Evolutionary conservation across 2,888 invertebrate genomes (phyloP).

Genomic region (Lamellibrachia satsuma): DNA sequence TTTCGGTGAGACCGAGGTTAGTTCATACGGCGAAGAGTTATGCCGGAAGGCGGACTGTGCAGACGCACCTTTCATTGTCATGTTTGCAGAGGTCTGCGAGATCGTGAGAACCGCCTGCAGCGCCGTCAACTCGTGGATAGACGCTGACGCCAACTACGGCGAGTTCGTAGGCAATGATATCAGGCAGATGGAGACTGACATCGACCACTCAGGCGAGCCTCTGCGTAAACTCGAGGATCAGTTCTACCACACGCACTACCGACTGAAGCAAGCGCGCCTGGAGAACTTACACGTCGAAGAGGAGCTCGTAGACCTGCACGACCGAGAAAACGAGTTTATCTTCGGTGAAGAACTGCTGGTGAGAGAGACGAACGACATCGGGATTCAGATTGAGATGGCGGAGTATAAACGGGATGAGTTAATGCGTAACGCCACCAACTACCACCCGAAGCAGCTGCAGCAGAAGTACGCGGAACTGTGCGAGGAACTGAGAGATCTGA

Average conservation of each 20-base stretch:
- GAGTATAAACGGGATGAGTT: slow-evolving; percentile 46
- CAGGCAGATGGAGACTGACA: slow-evolving; percentile 47
- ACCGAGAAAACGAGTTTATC: slow-evolving; percentile 45
- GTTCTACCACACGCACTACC: slow-evolving; percentile 51
- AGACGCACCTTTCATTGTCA: slow-evolving; percentile 51
- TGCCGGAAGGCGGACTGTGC: slow-evolving; percentile 49
- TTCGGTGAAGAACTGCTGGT: slow-evolving; percentile 39
- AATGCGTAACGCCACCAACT: slow-evolving; percentile 30
- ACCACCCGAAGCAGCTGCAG: slow-evolving; percentile 18
- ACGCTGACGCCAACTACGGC: slow-evolving; percentile 55
- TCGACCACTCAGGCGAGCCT: slow-evolving; percentile 47
- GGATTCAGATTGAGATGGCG: slow-evolving; percentile 54
- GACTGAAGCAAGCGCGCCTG: slow-evolving; percentile 48
- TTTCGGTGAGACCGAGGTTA: slow-evolving; percentile 45
- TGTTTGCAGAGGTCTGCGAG: slow-evolving; percentile 57
- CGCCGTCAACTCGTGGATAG: slow-evolving; percentile 53
- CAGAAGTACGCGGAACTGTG: slow-evolving; percentile 51
- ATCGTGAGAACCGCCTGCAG: slow-evolving; percentile 51
- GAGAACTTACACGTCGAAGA: slow-evolving; percentile 47
- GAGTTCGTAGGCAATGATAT: slow-evolving; percentile 54
- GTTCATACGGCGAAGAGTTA: slow-evolving; percentile 46
- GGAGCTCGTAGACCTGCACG: slow-evolving; percentile 46
- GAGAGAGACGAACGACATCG: slow-evolving; percentile 48
- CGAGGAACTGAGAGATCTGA: slow-evolving; percentile 49
- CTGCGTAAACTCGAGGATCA: slow-evolving; percentile 48